Conservation (phyloP, 2,888 invertebrate genomes). For the Erpobdella octoculata region DNA sequence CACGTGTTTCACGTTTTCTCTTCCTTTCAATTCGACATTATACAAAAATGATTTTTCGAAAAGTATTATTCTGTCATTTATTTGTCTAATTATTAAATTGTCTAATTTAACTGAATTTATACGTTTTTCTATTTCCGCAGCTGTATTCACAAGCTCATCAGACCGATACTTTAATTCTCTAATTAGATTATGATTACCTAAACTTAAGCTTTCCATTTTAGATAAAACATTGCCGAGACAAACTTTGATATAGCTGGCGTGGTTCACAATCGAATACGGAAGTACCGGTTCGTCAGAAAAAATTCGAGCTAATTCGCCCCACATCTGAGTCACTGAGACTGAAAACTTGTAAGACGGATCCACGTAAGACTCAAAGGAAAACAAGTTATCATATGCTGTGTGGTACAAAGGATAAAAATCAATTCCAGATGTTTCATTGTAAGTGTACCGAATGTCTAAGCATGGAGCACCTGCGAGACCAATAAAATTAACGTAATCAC, state of each 20-base stretch:
- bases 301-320: constrained; percentile 8
- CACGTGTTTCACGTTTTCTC: neutral
- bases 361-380: constrained; percentile 45
- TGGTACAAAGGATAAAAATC: constrained; percentile 52
- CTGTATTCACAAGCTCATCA: no score
- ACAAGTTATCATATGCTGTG: constrained; percentile 51
- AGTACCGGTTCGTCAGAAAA: constrained; percentile 1
- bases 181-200: no score
- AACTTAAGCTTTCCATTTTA: no score
- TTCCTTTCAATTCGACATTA: neutral
- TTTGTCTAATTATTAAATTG: neutral
- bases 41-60: constrained; percentile 9
- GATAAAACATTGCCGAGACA: neutral
- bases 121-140: neutral
- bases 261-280: constrained; percentile 11
- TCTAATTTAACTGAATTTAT: neutral
- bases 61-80: constrained; percentile 11
- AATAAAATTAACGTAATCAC: constrained; percentile 54
- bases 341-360: constrained; percentile 43
- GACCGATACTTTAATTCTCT: no score
- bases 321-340: neutral
- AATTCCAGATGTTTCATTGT: constrained; percentile 36
- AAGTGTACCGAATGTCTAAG: constrained; percentile 51
- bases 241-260: neutral
- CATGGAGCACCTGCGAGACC: constrained; percentile 52